These are phyloP conservation scores for Oxycera nigricornis DNA, from an alignment of 2,888 invertebrate species.

Conservation along the genomic window DNA sequence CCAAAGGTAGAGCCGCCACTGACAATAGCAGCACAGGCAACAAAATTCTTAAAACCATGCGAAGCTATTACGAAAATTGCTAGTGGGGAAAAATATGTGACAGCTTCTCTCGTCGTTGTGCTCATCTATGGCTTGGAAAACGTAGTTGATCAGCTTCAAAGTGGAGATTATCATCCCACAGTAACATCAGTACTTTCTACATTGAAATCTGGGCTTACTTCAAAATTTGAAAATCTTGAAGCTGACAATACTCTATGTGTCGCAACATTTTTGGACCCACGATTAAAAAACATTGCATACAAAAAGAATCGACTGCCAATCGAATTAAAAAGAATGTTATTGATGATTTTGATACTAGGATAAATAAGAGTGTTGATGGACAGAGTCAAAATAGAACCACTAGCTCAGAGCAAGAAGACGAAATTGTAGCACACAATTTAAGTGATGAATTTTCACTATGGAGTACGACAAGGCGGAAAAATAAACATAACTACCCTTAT, in stretches of 20 bases:
- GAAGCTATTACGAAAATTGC: not conserved
- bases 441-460: no score
- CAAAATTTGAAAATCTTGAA: not conserved
- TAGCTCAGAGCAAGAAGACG: not conserved
- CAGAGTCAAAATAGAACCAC: not conserved
- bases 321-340: not conserved
- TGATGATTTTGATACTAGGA: not conserved
- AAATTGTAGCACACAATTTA: no score
- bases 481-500: not conserved
- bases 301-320: no score
- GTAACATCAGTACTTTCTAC: no score
- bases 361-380: not conserved
- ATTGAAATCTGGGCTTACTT: not conserved
- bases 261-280: not conserved
- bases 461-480: not conserved
- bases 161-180: not conserved
- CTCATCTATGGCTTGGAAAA: not conserved
- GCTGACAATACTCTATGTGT: not conserved
- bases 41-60: not conserved
- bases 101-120: not conserved
- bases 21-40: not conserved
- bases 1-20: no score
- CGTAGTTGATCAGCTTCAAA: no score
- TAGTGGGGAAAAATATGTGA: no score
- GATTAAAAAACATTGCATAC: not conserved